Evolutionary conservation across 2,113 vertebrate species (phyloP).

Genomic region (Hydropotes inermis): DNA sequence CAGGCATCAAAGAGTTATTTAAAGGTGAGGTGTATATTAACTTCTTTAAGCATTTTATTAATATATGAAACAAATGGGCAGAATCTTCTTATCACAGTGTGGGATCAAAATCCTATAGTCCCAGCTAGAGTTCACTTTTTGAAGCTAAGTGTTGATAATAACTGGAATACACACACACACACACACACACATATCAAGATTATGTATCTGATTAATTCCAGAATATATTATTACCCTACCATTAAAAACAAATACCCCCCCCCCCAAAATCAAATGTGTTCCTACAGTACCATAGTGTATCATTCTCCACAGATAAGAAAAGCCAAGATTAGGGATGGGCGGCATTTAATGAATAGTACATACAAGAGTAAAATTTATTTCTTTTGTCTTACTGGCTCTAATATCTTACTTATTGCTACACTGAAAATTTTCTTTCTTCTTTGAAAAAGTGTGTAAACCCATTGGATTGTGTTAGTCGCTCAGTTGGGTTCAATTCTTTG

Average conservation of each 20-base stretch:
- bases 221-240: neutral
- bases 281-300: neutral
- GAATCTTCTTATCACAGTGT: neutral
- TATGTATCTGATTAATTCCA: neutral
- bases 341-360: too few relatives aligned
- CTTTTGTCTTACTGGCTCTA: neutral
- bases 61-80: neutral
- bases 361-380: neutral
- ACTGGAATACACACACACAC: neutral
- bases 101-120: neutral
- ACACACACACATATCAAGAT: neutral
- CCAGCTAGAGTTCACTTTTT: neutral
- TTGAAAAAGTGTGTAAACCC: neutral
- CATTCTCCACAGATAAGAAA: neutral
- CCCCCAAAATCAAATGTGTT: accelerated
- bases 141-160: neutral
- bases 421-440: neutral
- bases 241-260: neutral
- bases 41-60: neutral
- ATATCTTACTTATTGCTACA: neutral
- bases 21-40: slow-evolving; percentile 10
- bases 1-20: neutral
- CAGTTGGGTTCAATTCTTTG: neutral
- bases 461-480: neutral
- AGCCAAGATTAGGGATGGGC: too few relatives aligned